Percentiles rank a stretch among this genome's conserved stretches.
Conservation (phyloP, 2,797 vertebrate species). For the Cheracebus regulus region DNA sequence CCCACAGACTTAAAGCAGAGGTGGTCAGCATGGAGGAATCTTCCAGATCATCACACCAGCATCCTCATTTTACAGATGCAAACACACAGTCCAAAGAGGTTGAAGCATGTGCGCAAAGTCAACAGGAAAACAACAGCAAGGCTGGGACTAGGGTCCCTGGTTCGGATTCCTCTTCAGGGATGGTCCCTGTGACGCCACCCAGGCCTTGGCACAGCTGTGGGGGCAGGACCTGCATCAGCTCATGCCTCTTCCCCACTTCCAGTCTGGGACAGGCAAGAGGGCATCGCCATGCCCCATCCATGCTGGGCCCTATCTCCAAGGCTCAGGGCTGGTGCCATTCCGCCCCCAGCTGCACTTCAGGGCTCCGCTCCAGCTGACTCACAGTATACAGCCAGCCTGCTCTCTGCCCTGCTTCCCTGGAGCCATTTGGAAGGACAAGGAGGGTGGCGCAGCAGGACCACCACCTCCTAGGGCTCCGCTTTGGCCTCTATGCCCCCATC, state of each 20-base stretch:
- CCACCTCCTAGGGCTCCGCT: background rate
- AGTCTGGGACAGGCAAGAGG: background rate
- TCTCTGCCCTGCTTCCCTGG: background rate
- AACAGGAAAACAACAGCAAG: background rate
- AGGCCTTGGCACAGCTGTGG: background rate
- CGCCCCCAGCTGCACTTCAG: background rate
- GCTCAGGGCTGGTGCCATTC: background rate
- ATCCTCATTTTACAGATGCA: background rate
- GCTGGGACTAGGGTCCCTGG: background rate
- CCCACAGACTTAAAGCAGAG: background rate
- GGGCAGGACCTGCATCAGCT: background rate
- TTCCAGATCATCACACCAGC: background rate
- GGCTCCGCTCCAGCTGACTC: background rate
- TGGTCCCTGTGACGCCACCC: too few species aligned
- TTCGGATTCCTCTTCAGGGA: accelerated
- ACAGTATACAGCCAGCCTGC: background rate
- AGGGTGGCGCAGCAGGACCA: background rate
- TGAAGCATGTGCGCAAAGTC: background rate
- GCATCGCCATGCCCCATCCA: background rate
- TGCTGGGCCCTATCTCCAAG: background rate
- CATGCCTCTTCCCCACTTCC: background rate
- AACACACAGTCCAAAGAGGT: background rate
- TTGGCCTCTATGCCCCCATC: background rate
- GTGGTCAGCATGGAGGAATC: background rate
- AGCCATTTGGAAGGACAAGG: background rate